phyloP scores from a whole-genome alignment of 2,797 vertebrate species.

The Takifugu rubripes region DNA sequence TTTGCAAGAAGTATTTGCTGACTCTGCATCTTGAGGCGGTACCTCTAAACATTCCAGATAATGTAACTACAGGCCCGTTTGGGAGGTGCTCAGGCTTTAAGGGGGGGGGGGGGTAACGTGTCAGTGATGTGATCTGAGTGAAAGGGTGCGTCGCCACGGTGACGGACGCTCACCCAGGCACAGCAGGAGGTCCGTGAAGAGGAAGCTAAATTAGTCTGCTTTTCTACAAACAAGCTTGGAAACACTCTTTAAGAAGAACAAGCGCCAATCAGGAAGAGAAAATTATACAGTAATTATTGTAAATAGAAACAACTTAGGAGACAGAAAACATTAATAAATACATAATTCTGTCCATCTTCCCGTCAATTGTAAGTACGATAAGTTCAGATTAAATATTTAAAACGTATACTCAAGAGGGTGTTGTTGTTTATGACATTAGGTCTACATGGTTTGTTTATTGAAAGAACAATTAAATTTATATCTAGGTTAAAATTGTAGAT shows the following conservation, averaged over 20 bases:
- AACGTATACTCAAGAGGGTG: too few relatives aligned
- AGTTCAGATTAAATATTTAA: too few relatives aligned
- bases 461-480: background rate
- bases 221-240: conserved; percentile 30
- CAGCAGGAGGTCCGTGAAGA: conserved; percentile 52
- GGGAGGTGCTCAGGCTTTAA: conserved; percentile 27
- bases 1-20: conserved; percentile 29
- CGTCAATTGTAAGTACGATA: too few relatives aligned
- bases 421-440: too few relatives aligned
- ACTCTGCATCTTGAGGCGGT: conserved; percentile 3
- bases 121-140: conserved; percentile 48
- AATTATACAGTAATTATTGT: background rate
- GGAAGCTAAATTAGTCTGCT: conserved; percentile 32
- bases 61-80: conserved; percentile 16
- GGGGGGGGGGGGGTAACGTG: conserved; percentile 26
- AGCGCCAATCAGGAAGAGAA: too few relatives aligned
- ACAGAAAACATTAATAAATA: too few relatives aligned
- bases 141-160: conserved; percentile 57
- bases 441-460: background rate
- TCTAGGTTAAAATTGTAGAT: background rate
- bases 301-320: background rate
- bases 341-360: too few relatives aligned
- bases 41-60: conserved; percentile 6
- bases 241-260: conserved; percentile 16
- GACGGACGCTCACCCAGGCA: conserved; percentile 58